These are phyloP conservation scores for Phocoena phocoena DNA, from an alignment of 2,113 vertebrate species.

Conservation along the genomic window DNA sequence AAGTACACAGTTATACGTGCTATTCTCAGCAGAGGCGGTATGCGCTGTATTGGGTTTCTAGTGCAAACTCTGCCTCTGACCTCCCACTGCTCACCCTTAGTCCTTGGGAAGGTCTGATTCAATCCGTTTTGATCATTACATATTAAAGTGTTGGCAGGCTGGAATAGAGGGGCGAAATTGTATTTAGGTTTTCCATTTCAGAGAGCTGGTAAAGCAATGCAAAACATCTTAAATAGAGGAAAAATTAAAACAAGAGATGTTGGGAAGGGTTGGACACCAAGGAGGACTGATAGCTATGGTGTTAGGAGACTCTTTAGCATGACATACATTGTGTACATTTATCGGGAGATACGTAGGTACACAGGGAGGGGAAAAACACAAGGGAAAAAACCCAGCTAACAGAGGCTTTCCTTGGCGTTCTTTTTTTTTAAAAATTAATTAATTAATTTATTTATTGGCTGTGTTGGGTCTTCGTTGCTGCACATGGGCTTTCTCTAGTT, in stretches of 20 bases:
- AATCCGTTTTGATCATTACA: background rate
- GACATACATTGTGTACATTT: background rate
- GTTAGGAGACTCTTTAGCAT: background rate
- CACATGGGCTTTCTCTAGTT: no score
- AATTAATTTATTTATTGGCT: no score
- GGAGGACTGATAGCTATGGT: background rate
- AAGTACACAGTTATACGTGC: background rate
- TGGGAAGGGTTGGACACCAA: background rate
- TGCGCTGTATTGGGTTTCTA: background rate
- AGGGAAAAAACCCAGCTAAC: background rate
- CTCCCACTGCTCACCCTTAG: background rate
- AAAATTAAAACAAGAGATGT: background rate
- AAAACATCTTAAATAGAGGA: background rate
- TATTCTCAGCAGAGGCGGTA: background rate
- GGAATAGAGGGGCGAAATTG: background rate
- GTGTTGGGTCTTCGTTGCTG: no score
- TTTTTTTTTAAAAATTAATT: no score
- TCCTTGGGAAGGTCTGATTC: background rate
- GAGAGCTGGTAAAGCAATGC: background rate
- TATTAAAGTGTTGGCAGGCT: background rate
- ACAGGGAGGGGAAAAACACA: background rate
- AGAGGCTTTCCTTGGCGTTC: background rate
- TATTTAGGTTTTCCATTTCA: background rate
- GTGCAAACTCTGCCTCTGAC: background rate
- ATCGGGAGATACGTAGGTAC: background rate